Evolutionary conservation across 2,888 invertebrate genomes (phyloP).

Genomic region (Zygaena filipendulae): DNA sequence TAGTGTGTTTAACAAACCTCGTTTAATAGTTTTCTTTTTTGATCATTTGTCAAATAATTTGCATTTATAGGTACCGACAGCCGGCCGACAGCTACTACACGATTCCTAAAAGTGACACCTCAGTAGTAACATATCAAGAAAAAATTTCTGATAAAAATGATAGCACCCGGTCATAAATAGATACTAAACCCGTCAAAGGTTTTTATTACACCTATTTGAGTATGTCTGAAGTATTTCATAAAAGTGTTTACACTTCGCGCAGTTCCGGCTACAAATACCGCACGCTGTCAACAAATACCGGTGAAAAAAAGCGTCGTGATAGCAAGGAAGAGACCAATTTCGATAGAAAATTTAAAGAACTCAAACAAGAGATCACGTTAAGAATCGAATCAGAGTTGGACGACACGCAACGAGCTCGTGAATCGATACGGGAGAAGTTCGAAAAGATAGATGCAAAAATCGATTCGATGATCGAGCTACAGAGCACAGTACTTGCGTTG

Average conservation of each 20-base stretch:
- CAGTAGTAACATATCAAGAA: no score
- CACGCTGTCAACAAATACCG: conserved; percentile 48
- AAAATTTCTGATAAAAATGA: no score
- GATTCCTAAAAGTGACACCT: no score
- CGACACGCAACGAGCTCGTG: conserved; percentile 27
- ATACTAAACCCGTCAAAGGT: no score
- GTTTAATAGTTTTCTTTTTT: no score
- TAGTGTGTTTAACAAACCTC: no score
- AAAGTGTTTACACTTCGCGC: conserved; percentile 43
- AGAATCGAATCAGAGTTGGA: conserved; percentile 32
- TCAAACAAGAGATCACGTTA: conserved; percentile 31
- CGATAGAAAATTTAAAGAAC: conserved; percentile 37
- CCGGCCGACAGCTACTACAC: no score
- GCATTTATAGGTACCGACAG: no score
- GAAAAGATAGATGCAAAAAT: conserved; percentile 37
- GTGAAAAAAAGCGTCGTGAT: conserved; percentile 26
- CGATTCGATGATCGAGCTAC: conserved; percentile 34
- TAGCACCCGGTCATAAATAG: no score
- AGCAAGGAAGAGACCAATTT: conserved; percentile 26
- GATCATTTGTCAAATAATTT: no score
- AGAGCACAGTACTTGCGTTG: conserved; percentile 27
- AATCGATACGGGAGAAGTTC: conserved; percentile 31
- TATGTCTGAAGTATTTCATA: conserved; percentile 45
- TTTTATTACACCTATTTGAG: no score
- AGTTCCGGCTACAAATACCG: conserved; percentile 49